phyloP scores from a whole-genome alignment of 2,113 vertebrate species.

The Pygoscelis antarcticus region DNA sequence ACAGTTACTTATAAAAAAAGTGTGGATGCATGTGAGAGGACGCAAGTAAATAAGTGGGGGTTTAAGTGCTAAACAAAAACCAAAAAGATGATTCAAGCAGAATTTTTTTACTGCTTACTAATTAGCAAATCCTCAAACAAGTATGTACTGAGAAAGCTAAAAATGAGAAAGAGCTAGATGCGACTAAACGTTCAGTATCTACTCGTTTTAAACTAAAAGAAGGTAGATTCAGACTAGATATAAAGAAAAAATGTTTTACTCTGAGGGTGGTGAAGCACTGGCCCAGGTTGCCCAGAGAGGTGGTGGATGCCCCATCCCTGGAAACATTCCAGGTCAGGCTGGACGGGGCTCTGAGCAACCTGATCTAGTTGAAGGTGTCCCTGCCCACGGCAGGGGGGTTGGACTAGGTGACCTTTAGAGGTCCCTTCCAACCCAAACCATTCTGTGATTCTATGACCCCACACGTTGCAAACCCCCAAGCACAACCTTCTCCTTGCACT shows the following conservation, averaged over 20 bases:
- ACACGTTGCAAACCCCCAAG: not conserved
- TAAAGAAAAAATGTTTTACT: not conserved
- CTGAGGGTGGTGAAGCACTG: not conserved
- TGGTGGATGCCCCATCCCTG: not conserved
- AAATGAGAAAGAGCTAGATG: not conserved
- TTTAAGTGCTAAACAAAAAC: not conserved
- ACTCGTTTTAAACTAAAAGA: not conserved
- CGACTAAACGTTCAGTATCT: rapidly evolving
- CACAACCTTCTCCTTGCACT: not conserved
- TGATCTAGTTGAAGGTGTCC: not conserved
- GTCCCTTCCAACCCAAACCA: not conserved
- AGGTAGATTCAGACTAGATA: not conserved
- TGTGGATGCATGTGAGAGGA: not conserved
- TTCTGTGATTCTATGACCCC: not conserved
- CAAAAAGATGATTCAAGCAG: not conserved
- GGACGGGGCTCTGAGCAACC: not conserved
- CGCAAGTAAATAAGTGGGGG: not conserved
- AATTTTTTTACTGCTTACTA: not conserved
- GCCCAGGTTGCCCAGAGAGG: not conserved
- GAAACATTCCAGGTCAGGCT: not conserved
- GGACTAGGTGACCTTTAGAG: rapidly evolving
- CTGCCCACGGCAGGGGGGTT: not conserved
- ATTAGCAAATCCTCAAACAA: not conserved
- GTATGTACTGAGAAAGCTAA: not conserved
- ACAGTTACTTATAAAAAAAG: not conserved